Base-by-base conservation (phyloP, 2,888 invertebrate species). In the Pediacus dermestoides region DNA sequence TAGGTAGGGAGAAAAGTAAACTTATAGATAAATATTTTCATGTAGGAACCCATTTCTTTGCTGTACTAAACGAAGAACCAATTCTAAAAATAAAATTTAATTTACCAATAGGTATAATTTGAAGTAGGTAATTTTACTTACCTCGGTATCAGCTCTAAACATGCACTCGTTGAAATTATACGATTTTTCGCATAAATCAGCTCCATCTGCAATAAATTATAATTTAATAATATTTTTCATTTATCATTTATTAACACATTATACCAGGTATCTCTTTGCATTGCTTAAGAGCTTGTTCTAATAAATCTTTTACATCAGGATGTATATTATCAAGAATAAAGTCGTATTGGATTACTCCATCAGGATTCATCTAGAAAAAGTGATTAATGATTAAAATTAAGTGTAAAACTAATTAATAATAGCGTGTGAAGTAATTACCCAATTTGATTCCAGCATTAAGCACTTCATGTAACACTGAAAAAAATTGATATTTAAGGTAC, bases 391-490 rank as follows among this genome's bases (percentile, higher is more conserved):
- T 23, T 15, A 33, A 30, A 14, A 36, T 21, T 15, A 27, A 22
- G 14, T 21, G 13, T 21, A 25, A 18, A 3, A 28, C 10, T n/a
- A 15, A 14, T 30, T 37, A 30, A 16, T 9, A n/a, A 30, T 13
- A 1, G n/a, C 26, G 13, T 15, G 23, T 18, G 21, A 39, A 28
- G 4, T 33, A 37, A 52, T 53, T 50, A 64, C 64, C 64, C 65
- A 65, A 48, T 59, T 57, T 3, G 58, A 53, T 44, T 59, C 58
- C 14, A 56, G 18, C 61, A 63, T 58, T 6, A 64, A 42, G 35
- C 64, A 64, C 41, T 61, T 58, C 61, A 63, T 61, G 34, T 64
- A 64, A 34, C 63, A 63, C 64, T 64, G 34, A 46, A 64, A 59
- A 7, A 18, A 18, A 18, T 18, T 18, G n/a, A 18, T n/a, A 18